These are phyloP conservation scores for Disparrhopalites patrizii DNA, from an alignment of 2,888 invertebrate species.

Conservation along the genomic window DNA sequence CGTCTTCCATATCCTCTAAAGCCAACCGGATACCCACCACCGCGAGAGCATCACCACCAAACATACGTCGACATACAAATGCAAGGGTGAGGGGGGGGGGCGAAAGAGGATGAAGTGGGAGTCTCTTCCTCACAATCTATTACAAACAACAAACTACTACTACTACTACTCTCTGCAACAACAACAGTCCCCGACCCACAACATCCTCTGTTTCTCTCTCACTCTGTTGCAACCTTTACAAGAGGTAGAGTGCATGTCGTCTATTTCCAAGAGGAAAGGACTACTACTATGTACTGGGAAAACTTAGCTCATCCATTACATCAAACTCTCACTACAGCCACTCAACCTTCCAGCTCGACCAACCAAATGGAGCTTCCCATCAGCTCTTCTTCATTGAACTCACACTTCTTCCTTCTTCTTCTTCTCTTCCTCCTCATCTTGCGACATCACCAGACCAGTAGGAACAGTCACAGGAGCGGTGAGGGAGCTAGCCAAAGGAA, in stretches of 20 bases:
- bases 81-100: background rate
- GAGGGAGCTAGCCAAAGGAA: background rate
- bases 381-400: background rate
- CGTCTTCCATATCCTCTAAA: too few species aligned
- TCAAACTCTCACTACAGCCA: background rate
- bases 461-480: too few species aligned
- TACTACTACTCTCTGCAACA: too few species aligned
- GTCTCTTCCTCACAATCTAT: background rate
- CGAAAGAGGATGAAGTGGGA: background rate
- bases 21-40: constrained; percentile 6
- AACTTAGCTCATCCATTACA: background rate
- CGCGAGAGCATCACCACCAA: too few species aligned
- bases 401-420: background rate
- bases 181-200: background rate
- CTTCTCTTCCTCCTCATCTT: background rate
- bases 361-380: too few species aligned
- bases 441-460: background rate
- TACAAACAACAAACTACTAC: background rate
- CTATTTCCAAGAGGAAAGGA: too few species aligned
- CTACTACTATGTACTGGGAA: too few species aligned
- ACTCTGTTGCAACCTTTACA: too few species aligned
- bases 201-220: too few species aligned
- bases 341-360: background rate
- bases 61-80: too few species aligned
- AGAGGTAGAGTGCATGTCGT: too few species aligned